Evolutionary conservation across 23 tunicate genomes (phyloP).

Genomic region (Styela clava): DNA sequence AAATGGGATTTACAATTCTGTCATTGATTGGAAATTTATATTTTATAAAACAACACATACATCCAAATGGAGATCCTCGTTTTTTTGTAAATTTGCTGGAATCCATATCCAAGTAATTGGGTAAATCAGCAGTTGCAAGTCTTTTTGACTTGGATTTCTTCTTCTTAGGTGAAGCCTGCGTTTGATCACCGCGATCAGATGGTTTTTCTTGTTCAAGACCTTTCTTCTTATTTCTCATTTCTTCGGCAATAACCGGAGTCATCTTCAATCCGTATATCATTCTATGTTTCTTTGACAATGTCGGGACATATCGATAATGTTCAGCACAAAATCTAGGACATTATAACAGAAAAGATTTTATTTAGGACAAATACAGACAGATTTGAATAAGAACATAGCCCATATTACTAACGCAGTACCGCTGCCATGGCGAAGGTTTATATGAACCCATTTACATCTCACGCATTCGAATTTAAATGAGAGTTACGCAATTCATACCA

Average conservation of each 20-base stretch:
- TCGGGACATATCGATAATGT: slow-evolving; percentile 48
- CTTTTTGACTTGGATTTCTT: not conserved
- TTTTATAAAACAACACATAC: no score
- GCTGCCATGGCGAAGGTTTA: no score
- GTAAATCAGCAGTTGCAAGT: slow-evolving; percentile 41
- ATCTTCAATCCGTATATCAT: slow-evolving; percentile 52
- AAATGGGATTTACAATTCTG: no score
- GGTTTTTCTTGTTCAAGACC: not conserved
- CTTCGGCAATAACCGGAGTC: slow-evolving; percentile 61
- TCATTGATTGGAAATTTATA: no score
- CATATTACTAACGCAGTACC: no score
- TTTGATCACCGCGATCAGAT: not conserved
- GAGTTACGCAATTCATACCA: no score
- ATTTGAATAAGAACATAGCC: no score
- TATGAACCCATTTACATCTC: no score
- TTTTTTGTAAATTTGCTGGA: slow-evolving; percentile 34
- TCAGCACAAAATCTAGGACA: slow-evolving; percentile 54
- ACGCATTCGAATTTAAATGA: no score
- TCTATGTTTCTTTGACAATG: slow-evolving; percentile 38
- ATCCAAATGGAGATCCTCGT: slow-evolving; percentile 48
- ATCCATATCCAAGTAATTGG: slow-evolving; percentile 51
- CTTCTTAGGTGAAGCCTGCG: not conserved
- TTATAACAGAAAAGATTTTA: not conserved
- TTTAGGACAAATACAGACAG: no score
- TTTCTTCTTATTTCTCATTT: slow-evolving; percentile 1